These are phyloP conservation scores for Illadopsis cleaveri DNA, from an alignment of 2,113 vertebrate genomes.

Conservation along the genomic window DNA sequence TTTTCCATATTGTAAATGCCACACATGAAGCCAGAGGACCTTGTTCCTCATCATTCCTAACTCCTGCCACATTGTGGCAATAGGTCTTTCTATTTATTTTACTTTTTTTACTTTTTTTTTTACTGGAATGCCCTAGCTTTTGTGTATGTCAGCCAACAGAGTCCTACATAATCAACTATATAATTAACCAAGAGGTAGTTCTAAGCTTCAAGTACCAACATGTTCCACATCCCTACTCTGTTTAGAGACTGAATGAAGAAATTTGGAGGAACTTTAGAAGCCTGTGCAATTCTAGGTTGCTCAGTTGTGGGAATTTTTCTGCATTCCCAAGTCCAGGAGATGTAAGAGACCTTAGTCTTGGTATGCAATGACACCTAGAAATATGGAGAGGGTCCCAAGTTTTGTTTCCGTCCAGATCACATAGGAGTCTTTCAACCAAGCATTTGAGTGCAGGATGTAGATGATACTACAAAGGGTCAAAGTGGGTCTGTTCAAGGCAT, in stretches of 20 bases:
- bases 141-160: background rate
- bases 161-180: background rate
- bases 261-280: background rate
- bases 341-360: background rate
- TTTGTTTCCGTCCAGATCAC: background rate
- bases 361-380: background rate
- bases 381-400: background rate
- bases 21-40: conserved; percentile 54
- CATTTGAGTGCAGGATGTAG: background rate
- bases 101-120: background rate
- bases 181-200: conserved; percentile 25
- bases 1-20: conserved; percentile 62
- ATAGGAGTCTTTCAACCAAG: background rate
- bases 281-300: background rate
- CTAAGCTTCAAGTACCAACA: conserved; percentile 19
- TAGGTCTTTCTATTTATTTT: conserved; percentile 34
- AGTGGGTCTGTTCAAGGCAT: background rate
- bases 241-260: background rate
- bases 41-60: conserved; percentile 43
- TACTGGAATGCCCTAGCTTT: conserved; percentile 12
- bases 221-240: background rate
- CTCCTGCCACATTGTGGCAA: conserved; percentile 34
- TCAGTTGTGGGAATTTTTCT: background rate
- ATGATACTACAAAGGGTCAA: background rate
- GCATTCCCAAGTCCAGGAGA: background rate